phyloP scores from a whole-genome alignment of 1,140 invertebrate species.

The Pseudomyrmex gracilis region DNA sequence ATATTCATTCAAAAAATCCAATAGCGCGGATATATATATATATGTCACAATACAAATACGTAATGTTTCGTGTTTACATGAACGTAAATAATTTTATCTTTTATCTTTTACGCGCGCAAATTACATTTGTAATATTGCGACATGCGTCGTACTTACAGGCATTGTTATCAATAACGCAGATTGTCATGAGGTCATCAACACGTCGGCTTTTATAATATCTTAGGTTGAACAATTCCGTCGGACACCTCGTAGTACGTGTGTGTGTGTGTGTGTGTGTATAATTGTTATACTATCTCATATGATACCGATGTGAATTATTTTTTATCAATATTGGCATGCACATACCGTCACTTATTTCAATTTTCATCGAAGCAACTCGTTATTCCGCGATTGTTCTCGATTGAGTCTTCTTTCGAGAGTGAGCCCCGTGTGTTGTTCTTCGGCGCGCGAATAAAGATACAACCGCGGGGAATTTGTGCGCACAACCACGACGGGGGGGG shows the following conservation, averaged over 20 bases:
- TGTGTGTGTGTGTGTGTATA: neutral
- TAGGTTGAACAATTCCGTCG: constrained; percentile 16
- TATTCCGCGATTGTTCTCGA: neutral
- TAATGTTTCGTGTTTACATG: neutral
- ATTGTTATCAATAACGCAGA: constrained; percentile 77
- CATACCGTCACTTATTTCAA: neutral
- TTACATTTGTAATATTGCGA: neutral
- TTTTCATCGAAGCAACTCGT: neutral
- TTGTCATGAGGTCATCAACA: constrained; percentile 57
- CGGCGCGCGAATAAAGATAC: too few relatives aligned
- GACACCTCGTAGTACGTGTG: too few relatives aligned
- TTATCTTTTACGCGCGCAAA: neutral
- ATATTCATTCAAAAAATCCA: neutral
- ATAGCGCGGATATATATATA: neutral
- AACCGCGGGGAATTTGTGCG: neutral
- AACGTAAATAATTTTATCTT: constrained; percentile 14
- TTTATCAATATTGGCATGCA: too few relatives aligned
- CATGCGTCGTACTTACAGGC: constrained; percentile 75
- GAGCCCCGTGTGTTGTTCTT: too few relatives aligned
- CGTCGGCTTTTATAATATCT: constrained; percentile 26
- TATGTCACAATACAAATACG: constrained; percentile 25
- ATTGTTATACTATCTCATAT: neutral
- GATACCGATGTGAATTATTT: neutral
- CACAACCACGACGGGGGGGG: neutral
- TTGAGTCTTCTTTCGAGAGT: neutral